phyloP scores from a whole-genome alignment of 2,113 vertebrate genomes.

The Helogale parvula region DNA sequence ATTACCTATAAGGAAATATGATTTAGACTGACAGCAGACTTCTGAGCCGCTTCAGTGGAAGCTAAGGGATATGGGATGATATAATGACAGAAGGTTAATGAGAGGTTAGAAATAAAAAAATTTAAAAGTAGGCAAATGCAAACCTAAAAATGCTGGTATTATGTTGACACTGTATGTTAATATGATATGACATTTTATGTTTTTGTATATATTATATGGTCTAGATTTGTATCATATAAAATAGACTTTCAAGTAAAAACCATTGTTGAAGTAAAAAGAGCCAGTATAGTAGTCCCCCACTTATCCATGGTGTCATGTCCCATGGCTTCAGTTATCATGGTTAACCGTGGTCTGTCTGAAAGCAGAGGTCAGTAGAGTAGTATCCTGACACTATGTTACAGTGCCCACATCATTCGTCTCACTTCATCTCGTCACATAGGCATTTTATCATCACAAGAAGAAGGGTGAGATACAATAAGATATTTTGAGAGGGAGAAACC shows the following conservation, averaged over 20 bases:
- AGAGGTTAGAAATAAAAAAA: neutral
- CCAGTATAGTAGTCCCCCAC: neutral
- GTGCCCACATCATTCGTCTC: neutral
- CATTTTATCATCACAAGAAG: neutral
- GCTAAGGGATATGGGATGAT: neutral
- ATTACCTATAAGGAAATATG: neutral
- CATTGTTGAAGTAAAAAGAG: neutral
- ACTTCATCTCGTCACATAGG: neutral
- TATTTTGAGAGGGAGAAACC: neutral
- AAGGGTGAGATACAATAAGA: neutral
- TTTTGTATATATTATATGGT: neutral
- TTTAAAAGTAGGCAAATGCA: neutral
- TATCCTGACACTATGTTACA: neutral
- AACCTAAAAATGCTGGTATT: neutral
- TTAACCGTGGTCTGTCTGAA: neutral
- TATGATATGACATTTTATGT: neutral
- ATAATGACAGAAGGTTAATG: neutral
- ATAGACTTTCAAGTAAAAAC: neutral
- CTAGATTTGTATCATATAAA: neutral
- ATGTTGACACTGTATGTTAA: neutral
- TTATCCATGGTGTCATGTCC: neutral
- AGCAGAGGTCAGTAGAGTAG: neutral
- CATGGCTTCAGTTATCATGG: neutral
- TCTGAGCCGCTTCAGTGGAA: neutral
- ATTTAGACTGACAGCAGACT: neutral